These are phyloP conservation scores for Harpagifer antarcticus DNA, from an alignment of 2,797 vertebrate species.

Conservation along the genomic window DNA sequence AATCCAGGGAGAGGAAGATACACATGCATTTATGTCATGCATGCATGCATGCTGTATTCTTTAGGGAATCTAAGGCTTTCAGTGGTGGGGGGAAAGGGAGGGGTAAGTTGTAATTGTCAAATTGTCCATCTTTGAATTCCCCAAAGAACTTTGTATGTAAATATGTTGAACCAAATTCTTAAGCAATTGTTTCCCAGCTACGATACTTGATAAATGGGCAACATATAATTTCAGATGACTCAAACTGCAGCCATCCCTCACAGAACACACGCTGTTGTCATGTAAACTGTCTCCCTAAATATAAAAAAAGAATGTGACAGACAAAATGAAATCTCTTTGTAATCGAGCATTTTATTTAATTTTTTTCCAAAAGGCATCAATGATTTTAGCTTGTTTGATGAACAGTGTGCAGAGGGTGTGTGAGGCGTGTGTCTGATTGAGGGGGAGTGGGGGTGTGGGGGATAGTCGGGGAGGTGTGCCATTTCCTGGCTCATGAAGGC, in stretches of 20 bases:
- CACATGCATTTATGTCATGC: constrained; percentile 69
- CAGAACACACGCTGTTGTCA: constrained; percentile 13
- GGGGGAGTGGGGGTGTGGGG: constrained; percentile 13
- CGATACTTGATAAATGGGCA: constrained; percentile 54
- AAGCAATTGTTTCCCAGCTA: constrained; percentile 34
- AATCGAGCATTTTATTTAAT: constrained; percentile 7
- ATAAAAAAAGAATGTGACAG: not conserved
- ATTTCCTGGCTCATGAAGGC: constrained; percentile 79
- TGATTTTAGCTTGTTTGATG: constrained; percentile 61
- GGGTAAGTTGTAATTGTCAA: constrained; percentile 71
- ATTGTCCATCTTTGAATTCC: constrained; percentile 80
- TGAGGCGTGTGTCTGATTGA: constrained; percentile 22
- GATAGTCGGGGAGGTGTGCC: constrained; percentile 68
- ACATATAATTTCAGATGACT: constrained; percentile 46
- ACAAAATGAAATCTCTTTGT: constrained; percentile 32
- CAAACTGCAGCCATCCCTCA: constrained; percentile 15
- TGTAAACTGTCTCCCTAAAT: constrained; percentile 26
- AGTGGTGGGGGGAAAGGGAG: not conserved
- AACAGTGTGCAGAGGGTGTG: constrained; percentile 38
- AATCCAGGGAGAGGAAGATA: constrained; percentile 53
- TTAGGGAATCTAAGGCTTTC: constrained; percentile 68
- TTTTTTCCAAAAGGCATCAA: constrained; percentile 23
- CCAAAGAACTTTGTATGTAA: constrained; percentile 79
- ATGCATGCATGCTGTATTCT: constrained; percentile 54
- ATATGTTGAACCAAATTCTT: constrained; percentile 66